Base-by-base conservation (phyloP, 1,140 invertebrate genomes). In the Sminthurinus signatus region DNA sequence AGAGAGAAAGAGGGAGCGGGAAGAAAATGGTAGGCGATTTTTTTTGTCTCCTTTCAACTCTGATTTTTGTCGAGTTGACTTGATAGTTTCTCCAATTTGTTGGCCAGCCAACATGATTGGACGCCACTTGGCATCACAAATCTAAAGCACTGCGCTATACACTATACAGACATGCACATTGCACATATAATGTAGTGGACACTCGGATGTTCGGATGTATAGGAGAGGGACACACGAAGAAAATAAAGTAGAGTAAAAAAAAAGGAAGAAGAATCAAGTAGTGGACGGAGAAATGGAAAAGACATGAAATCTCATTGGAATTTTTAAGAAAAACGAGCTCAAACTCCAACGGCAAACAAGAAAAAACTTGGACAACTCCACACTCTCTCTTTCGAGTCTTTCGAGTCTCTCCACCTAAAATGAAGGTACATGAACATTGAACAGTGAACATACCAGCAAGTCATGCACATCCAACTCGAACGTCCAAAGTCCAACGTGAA, bases 321-420 rank as follows among this genome's bases (percentile, higher is more conserved):
- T 42, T 59, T 43, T 59, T 59, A 43, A 52, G 60, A 62, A 31
- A 62, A 62, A 58, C 44, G 36, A 57, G 44, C 52, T 51, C 48
- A 21, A 64, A 58, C 21, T 56, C 56, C 57, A 25, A 31, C 42
- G 50, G 55, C 62, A 55, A 65, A 55, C 28, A 58, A 52, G 25
- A 62, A 43, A 62, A 32, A 32, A 14, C 10, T 48, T 5, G 15
- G 32, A 36, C 5, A 36, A 36, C 5, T 5, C 5, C 5, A 36
- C 32, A 36, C 32, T 36, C 32, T 15, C 5, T 36, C 32, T 36
- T 8, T 36, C 5, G 15, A 8, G 5, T 36, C 5, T 36, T 36
- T 36, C 15, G 5, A 8, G 32, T 36, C 5, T 36, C 5, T 5
- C 32, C 32, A 36, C 15, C 5, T 36, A 36, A 36, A 5, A 15